Conservation (phyloP, 2,113 vertebrate species). For the Ailuropoda melanoleuca region DNA sequence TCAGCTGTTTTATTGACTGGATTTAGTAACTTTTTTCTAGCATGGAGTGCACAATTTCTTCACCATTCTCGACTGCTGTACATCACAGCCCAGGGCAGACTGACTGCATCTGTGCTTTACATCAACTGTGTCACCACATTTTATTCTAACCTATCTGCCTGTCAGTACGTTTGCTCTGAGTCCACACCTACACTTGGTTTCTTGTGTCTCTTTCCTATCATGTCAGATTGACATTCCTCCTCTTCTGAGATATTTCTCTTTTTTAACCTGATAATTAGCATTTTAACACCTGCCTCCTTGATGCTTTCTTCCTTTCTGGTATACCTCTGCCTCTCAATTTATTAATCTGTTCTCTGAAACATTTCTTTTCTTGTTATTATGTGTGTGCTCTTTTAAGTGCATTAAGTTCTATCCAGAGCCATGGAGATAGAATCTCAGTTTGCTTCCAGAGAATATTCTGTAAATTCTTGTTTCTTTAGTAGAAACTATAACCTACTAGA, state of each 20-base stretch:
- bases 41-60: background rate
- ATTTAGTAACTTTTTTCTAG: background rate
- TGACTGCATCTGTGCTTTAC: background rate
- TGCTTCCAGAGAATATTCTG: background rate
- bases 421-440: background rate
- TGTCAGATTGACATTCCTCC: background rate
- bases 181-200: background rate
- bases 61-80: background rate
- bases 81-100: background rate
- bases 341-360: background rate
- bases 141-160: background rate
- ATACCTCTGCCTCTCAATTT: background rate
- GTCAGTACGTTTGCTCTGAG: background rate
- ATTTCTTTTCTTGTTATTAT: background rate
- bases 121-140: background rate
- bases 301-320: background rate
- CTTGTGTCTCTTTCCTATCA: background rate
- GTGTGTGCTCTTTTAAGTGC: background rate
- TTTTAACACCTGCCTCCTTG: background rate
- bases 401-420: background rate
- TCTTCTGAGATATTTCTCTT: background rate
- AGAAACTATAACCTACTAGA: background rate
- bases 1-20: background rate
- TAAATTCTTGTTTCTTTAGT: background rate
- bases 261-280: background rate